Evolutionary conservation across 2,113 vertebrate genomes (phyloP), one percentile per base, ranked within the genome.

Genomic region (Erpornis zantholeuca): DNA sequence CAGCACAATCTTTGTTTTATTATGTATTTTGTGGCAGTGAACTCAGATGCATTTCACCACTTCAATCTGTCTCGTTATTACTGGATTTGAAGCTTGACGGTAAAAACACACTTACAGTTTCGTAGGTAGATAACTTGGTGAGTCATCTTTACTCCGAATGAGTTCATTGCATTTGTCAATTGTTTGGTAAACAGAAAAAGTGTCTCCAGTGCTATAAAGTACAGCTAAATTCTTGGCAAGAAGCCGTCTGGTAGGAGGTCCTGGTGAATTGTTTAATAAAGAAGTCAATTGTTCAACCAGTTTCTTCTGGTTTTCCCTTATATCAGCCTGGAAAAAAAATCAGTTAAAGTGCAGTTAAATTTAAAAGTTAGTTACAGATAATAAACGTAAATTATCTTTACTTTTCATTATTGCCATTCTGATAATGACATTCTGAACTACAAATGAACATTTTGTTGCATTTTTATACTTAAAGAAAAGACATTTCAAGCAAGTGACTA

Each of bases 101-200:
- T 80, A 77, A 82, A 90, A 63, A 68, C 36, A 21, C 27, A 96
- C 99, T 99, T 97, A 99, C 99, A 99, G 98, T 91, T 99, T 98
- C 3, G 98, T 99, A 16, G 99, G 99, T 77, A 99, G 98, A 89
- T 98, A 98, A 76, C 99, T 99, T 65, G 99, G 99, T 24, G 99
- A 99, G 97, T 99, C 99, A 96, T 99, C 99, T 98, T 98, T 99
- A 97, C 98, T 99, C 81, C 98, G 98, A 96, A 99, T 99, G 94
- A 99, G 98, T 91, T 99, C 99, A 97, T 99, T 99, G 97, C 99
- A 99, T 94, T 98, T 98, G 85, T 99, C 99, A 92, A 99, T 98
- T 84, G 98, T 98, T 66, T 99, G 97, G 89, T 98, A 98, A 93
- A 98, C 98, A 85, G 98, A 97, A 64, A 99, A 97, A 11, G 98